Evolutionary conservation across 2,113 vertebrate genomes (phyloP).

Genomic region (Willisornis vidua): DNA sequence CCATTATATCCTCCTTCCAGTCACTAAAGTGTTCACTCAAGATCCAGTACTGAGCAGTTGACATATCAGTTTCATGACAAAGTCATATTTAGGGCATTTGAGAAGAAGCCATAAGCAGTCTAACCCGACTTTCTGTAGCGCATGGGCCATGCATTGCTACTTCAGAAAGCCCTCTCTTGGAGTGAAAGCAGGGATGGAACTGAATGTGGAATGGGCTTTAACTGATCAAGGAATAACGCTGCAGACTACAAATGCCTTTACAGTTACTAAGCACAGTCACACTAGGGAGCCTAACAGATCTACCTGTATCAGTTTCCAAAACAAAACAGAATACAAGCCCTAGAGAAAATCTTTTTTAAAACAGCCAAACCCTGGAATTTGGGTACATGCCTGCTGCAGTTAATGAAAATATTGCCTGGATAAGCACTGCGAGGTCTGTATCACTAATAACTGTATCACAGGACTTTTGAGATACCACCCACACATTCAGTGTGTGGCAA

Average conservation of each 20-base stretch:
- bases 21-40: not conserved
- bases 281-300: not conserved
- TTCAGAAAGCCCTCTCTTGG: not conserved
- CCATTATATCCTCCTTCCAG: not conserved
- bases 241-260: not conserved
- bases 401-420: slow-evolving; percentile 7
- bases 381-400: not conserved
- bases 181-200: not conserved
- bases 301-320: not conserved
- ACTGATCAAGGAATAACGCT: not conserved
- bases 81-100: not conserved
- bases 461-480: slow-evolving; percentile 8
- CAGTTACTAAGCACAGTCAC: not conserved
- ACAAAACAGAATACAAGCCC: not conserved
- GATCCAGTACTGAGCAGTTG: not conserved
- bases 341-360: slow-evolving; percentile 4
- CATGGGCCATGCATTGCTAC: rapidly evolving
- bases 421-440: not conserved
- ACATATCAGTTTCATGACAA: rapidly evolving
- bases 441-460: not conserved
- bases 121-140: not conserved
- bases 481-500: not conserved
- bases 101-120: not conserved
- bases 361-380: slow-evolving; percentile 15
- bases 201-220: not conserved